A percentile compares a stretch with the other conserved stretches of the same genome.
Evolutionary conservation across 2,888 invertebrate species (phyloP).

Genomic region (Eurytoma californica): DNA sequence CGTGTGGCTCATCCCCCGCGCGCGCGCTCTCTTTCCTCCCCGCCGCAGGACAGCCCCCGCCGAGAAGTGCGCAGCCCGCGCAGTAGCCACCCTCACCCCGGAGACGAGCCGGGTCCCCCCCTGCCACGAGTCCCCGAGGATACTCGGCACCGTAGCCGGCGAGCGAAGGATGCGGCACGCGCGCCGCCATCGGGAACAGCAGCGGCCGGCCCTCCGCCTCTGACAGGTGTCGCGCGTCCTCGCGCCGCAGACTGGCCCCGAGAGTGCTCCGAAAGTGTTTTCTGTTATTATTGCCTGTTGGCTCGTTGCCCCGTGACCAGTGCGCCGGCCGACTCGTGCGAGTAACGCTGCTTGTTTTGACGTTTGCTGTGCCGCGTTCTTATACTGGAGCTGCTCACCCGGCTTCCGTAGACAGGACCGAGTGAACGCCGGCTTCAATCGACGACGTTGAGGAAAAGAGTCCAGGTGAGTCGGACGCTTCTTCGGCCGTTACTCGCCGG

Average conservation of each 20-base stretch:
- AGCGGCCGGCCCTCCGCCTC: slow-evolving; percentile 9
- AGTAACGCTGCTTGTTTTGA: too few species aligned
- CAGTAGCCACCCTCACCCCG: too few species aligned
- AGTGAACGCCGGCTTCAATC: neutral
- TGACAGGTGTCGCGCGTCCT: slow-evolving; percentile 45
- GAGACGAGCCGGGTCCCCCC: too few species aligned
- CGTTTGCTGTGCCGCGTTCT: too few species aligned
- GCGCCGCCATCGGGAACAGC: slow-evolving; percentile 15
- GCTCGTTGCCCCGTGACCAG: too few species aligned
- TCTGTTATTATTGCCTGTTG: neutral
- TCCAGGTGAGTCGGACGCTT: too few species aligned
- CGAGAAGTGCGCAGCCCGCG: neutral
- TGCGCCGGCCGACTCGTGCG: too few species aligned
- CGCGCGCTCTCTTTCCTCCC: neutral
- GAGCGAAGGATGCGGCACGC: neutral
- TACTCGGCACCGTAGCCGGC: neutral
- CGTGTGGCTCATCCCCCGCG: neutral
- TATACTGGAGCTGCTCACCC: too few species aligned
- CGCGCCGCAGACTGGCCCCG: neutral
- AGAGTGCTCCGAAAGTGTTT: neutral
- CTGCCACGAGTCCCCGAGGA: neutral
- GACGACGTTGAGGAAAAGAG: too few species aligned
- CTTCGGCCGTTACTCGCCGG: too few species aligned
- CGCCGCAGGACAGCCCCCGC: neutral
- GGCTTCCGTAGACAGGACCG: neutral